Evolutionary conservation across 2,113 vertebrate genomes (phyloP), one percentile per base, ranked within the genome.

Genomic region (Cyphomyrus discorhynchus): DNA sequence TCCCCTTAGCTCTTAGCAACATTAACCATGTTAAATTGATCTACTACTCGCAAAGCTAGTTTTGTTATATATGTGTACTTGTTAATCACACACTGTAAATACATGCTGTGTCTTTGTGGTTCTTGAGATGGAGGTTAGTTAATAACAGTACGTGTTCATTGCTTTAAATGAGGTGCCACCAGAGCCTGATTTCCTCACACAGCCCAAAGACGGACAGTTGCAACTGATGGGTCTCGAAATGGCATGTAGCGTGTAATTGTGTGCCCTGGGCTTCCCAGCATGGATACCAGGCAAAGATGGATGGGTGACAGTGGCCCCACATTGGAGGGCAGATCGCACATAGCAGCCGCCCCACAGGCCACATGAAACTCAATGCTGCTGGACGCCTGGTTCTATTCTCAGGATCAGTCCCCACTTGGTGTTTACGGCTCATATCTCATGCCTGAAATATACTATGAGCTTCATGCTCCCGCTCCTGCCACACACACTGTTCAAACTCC

Each of bases 401-500:
- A 70, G 62, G n/a, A 70, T 42, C 35, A 80, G 35, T 49, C n/a
- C 83, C 21, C 45, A 13, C 47, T 85, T 85, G 45, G n/a, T 47
- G 82, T 90, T 52, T 10, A 82, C n/a, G 88, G 80, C 80, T 89
- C 83, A 70, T 70, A 27, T 70, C n/a, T 27, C 62, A 89, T 86
- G 70, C 45, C 50, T 15, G 77, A 88, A 90, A 49, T 86, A 42
- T 45, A 1, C 39, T n/a, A 56, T 24, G 17, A 50, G 10, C 42
- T 70, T 62, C 50, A 58, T 11, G 82, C 21, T 17, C 24, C 47
- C 7, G 0, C n/a, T 7, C 31, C 39, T 42, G 8, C 95, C 93
- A 95, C 86, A 95, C 95, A 3, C 62, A 96, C 91, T 96, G 62
- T 94, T 8, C 8, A 83, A 45, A 50, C 3, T 91, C 95, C 96